Evolutionary conservation across 1,140 invertebrate species (phyloP), one percentile per base, ranked within the genome.

Genomic region (Planococcus citri): DNA sequence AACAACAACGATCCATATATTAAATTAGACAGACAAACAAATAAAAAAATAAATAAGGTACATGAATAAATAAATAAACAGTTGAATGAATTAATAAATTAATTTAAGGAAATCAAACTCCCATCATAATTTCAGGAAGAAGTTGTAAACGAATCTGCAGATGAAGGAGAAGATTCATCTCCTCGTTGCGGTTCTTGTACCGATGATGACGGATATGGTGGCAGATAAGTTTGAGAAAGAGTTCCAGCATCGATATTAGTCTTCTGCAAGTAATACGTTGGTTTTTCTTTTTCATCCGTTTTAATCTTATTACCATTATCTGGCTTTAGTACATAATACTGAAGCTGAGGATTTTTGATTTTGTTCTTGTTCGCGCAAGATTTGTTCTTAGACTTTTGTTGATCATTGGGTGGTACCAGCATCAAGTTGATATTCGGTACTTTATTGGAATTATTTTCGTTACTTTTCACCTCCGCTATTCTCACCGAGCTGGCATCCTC

Each of bases 381-480:
- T 25, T 64, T 64, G 17, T 64, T 64, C 2, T 24, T 27, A 3
- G 41, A 51, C 17, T 51, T 51, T 3, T 20, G 60, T 58, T 58
- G 51, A 6, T 64, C 60, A 17, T 51, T 20, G 14, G 60, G 60
- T 20, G 60, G 60, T 27, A 64, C 60, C 60, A 64, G 22, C 60
- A 64, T 27, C 22, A 64, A 24, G 22, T 64, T 64, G 22, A 64
- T 64, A 27, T 25, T 64, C 20, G 60, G 60, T 21, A 64, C 60
- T 51, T 51, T 51, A 17, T 51, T 51, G 17, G 10, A 4, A 17
- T n/a, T 51, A n/a, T 20, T 33, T 2, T 51, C 17, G 41, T 51
- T 51, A n/a, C 17, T 20, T 51, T 51, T 51, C 6, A 17, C n/a
- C n/a, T 9, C 17, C 17, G 41, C 17, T 51, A 2, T 17, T 37